Evolutionary conservation across 2,797 vertebrate genomes (phyloP).

Genomic region (Lithobates sylvaticus): DNA sequence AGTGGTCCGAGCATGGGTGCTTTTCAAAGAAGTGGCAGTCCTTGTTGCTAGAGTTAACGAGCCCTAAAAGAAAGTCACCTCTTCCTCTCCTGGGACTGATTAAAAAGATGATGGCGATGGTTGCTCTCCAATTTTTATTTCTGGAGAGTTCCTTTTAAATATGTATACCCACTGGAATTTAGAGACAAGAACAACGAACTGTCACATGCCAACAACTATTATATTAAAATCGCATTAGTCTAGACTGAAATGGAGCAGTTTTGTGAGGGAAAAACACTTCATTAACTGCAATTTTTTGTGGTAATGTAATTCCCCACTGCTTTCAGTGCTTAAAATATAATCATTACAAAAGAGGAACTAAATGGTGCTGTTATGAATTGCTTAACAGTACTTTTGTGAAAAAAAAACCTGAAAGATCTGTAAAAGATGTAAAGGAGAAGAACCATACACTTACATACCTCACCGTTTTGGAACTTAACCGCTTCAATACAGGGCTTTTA

Average conservation of each 20-base stretch:
- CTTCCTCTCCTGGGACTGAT: not conserved
- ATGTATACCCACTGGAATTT: no score
- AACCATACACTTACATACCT: not conserved
- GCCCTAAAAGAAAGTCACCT: no score
- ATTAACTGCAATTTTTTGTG: slow-evolving; percentile 70
- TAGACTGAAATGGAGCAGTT: slow-evolving; percentile 65
- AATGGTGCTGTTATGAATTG: not conserved
- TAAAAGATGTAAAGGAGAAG: not conserved
- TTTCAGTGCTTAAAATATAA: slow-evolving; percentile 68
- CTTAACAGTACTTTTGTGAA: not conserved
- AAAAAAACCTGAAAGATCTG: not conserved
- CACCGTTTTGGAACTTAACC: no score
- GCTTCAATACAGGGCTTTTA: no score
- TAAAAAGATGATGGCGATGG: no score
- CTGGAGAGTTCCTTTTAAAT: not conserved
- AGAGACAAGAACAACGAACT: not conserved
- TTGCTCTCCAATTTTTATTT: not conserved
- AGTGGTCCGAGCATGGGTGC: no score
- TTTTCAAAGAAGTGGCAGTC: no score
- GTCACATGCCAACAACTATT: slow-evolving; percentile 14
- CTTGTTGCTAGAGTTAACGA: no score
- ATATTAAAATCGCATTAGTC: slow-evolving; percentile 49
- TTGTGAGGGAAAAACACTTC: slow-evolving; percentile 64
- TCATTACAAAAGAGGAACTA: slow-evolving; percentile 67
- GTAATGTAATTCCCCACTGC: slow-evolving; percentile 73